phyloP scores from a whole-genome alignment of 1,140 invertebrate genomes.

The Phymorhynchus buccinoides region DNA sequence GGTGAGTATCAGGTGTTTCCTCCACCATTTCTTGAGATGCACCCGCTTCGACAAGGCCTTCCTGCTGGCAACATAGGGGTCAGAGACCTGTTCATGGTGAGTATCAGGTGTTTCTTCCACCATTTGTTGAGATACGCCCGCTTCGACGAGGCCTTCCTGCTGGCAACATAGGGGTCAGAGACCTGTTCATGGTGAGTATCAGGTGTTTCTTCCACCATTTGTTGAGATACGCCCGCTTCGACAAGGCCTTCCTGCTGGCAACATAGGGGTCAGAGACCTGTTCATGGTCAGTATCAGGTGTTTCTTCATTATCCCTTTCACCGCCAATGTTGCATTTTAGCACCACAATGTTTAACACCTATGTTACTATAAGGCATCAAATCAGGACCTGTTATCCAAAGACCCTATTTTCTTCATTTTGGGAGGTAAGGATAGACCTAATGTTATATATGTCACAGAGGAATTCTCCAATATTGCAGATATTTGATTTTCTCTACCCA shows the following conservation, averaged over 20 bases:
- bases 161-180: slow-evolving; percentile 82
- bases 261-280: slow-evolving; percentile 77
- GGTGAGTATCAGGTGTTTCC: slow-evolving; percentile 78
- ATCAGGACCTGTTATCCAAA: too few relatives aligned
- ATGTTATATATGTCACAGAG: too few relatives aligned
- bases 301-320: too few relatives aligned
- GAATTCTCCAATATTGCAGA: too few relatives aligned
- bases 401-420: too few relatives aligned
- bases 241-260: slow-evolving; percentile 90
- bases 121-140: slow-evolving; percentile 84
- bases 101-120: slow-evolving; percentile 85
- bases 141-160: slow-evolving; percentile 87
- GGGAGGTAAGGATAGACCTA: too few relatives aligned
- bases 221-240: slow-evolving; percentile 84
- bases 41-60: slow-evolving; percentile 88
- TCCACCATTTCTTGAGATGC: slow-evolving; percentile 85
- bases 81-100: slow-evolving; percentile 72
- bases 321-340: too few relatives aligned
- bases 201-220: slow-evolving; percentile 87
- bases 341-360: too few relatives aligned
- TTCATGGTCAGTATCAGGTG: slow-evolving; percentile 72
- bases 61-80: slow-evolving; percentile 84
- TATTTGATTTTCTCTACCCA: too few relatives aligned
- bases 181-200: slow-evolving; percentile 72
- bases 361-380: too few relatives aligned